Evolutionary conservation across 2,888 invertebrate genomes (phyloP).

Genomic region (Chouioia cunea): DNA sequence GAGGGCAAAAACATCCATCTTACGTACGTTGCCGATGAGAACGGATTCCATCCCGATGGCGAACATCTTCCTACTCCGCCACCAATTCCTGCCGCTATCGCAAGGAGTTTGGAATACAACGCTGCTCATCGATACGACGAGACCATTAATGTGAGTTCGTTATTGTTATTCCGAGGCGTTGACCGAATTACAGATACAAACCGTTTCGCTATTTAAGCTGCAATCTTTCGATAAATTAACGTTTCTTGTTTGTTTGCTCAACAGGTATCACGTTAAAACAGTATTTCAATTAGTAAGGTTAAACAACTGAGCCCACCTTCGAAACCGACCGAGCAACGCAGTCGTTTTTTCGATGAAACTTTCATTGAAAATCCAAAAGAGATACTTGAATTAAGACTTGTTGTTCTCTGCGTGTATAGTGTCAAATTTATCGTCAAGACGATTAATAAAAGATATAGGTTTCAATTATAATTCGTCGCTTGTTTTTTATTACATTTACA

Average conservation of each 20-base stretch:
- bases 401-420: too few relatives aligned
- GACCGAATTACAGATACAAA: too few relatives aligned
- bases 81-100: conserved; percentile 46
- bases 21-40: conserved; percentile 53
- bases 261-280: not conserved
- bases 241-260: not conserved
- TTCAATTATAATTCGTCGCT: too few relatives aligned
- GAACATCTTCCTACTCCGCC: conserved; percentile 50
- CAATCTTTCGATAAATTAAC: not conserved
- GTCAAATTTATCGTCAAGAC: too few relatives aligned
- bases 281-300: too few relatives aligned
- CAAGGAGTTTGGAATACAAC: conserved; percentile 50
- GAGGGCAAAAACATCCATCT: conserved; percentile 48
- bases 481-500: too few relatives aligned
- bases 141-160: conserved; percentile 10
- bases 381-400: too few relatives aligned
- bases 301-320: too few relatives aligned
- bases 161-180: too few relatives aligned
- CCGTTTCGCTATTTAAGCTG: not conserved
- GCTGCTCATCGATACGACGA: conserved; percentile 50
- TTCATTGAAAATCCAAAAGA: too few relatives aligned
- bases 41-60: conserved; percentile 52
- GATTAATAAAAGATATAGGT: too few relatives aligned
- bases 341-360: too few relatives aligned
- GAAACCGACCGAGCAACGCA: not conserved